A percentile compares a stretch with the other conserved stretches of the same genome.
Evolutionary conservation across 2,797 vertebrate species (phyloP).

Genomic region (Sebastiscus albofasciatus): DNA sequence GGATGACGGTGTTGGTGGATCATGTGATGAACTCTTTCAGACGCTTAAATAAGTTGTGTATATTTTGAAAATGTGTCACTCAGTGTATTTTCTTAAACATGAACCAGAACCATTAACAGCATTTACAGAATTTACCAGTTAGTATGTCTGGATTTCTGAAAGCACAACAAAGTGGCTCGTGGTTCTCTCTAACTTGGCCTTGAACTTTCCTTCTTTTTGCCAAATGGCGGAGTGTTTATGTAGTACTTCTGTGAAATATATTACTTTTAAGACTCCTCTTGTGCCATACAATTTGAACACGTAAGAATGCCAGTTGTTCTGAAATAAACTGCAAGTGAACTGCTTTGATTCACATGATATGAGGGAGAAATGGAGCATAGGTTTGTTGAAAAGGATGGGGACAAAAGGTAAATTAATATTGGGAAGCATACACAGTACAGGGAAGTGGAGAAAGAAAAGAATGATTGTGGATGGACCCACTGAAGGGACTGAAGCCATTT

Average conservation of each 20-base stretch:
- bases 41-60: not conserved
- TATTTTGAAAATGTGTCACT: constrained; percentile 43
- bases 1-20: not conserved
- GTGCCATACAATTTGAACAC: constrained; percentile 21
- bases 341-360: not conserved
- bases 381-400: not conserved
- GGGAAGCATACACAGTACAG: too few species aligned
- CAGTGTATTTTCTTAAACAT: not conserved
- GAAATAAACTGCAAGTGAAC: constrained; percentile 26
- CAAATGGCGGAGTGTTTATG: not conserved
- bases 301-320: not conserved
- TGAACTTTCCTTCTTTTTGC: not conserved
- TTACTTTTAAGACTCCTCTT: not conserved
- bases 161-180: constrained; percentile 24
- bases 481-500: not conserved
- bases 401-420: not conserved
- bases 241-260: constrained; percentile 5
- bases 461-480: not conserved
- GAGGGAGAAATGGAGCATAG: not conserved
- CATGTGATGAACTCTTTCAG: not conserved
- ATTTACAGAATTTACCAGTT: not conserved
- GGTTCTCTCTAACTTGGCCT: not conserved
- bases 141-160: not conserved
- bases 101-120: not conserved
- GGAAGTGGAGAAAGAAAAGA: not conserved